Evolutionary conservation across 2,113 vertebrate species (phyloP), one percentile per base, ranked within the genome.

Genomic region (Phocoena sinus): DNA sequence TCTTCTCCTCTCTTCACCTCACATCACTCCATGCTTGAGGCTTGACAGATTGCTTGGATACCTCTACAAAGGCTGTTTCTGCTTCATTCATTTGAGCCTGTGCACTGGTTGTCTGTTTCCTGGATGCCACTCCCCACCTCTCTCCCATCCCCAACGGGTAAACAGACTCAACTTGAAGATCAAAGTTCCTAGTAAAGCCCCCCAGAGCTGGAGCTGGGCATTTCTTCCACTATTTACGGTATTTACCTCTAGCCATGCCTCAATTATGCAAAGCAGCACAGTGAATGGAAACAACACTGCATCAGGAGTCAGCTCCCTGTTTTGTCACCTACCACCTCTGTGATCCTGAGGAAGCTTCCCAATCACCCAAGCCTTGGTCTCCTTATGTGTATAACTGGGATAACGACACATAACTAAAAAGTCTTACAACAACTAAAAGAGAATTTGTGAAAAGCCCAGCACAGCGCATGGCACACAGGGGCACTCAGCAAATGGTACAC

Each of bases 391-490:
- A 47, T 70, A 28, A 23, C 3, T 28, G 18, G 6, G 13, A 60
- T 18, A 70, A 79, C 4, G 23, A 50, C 47, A 44, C 38, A 44
- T 4, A 38, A 65, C 7, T 90, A 62, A 63, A 13, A 67, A 53
- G 14, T 85, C 50, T 80, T 58, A 50, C 20, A 67, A 31, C 53
- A 65, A 63, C 28, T 23, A 53, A 10, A 53, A 17, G 2, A 83
- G 44, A 38, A 8, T 5, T 2, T 71, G 2, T 71, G 63, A 84
- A 13, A 65, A 83, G 17, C 25, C 41, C n/a, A 58, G 26, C 2
- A 14, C 2, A 50, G 44, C 11, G 4, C 0, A 0, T 7, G 25
- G 38, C 6, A 5, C 36, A 3, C 6, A 13, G 31, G 47, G 14
- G 3, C 18, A 28, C 41, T 21, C 21, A 47, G 20, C 41, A 82